Percentiles rank a stretch among this genome's conserved stretches.
Conservation (phyloP, 2,888 invertebrate species). For the Mayetiola destructor region DNA sequence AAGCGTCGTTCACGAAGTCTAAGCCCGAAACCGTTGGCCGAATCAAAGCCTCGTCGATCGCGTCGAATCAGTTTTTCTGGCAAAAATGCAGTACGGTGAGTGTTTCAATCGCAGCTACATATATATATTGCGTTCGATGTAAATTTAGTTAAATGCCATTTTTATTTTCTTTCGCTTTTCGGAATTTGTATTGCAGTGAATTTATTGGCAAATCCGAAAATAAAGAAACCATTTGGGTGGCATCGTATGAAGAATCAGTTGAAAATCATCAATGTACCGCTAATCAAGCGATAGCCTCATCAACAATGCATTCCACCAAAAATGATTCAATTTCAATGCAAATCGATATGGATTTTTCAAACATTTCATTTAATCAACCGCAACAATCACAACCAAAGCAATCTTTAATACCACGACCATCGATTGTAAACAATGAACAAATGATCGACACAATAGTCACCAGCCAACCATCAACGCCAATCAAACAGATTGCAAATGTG, state of each 20-base stretch:
- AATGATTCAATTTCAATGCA: neutral
- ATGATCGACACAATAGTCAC: too few relatives aligned
- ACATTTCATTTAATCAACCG: too few relatives aligned
- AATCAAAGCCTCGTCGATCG: neutral
- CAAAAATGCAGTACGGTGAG: neutral
- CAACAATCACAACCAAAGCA: too few relatives aligned
- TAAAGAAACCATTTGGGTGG: neutral
- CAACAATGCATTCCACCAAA: neutral
- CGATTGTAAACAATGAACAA: too few relatives aligned
- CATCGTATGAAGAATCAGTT: neutral
- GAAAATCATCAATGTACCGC: constrained; percentile 6
- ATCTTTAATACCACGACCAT: too few relatives aligned
- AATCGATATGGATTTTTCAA: neutral
- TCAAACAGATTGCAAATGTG: too few relatives aligned
- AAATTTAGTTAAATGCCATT: neutral
- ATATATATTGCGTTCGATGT: neutral
- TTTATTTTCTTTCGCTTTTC: too few relatives aligned
- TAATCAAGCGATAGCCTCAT: neutral
- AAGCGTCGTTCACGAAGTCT: neutral
- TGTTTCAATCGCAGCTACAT: neutral
- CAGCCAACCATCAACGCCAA: too few relatives aligned
- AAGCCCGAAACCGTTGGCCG: neutral
- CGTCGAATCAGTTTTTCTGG: neutral
- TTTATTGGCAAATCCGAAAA: constrained; percentile 6
- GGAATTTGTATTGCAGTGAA: neutral